Base-by-base conservation (phyloP, 1,140 invertebrate genomes). In the Odontomachus brunneus region DNA sequence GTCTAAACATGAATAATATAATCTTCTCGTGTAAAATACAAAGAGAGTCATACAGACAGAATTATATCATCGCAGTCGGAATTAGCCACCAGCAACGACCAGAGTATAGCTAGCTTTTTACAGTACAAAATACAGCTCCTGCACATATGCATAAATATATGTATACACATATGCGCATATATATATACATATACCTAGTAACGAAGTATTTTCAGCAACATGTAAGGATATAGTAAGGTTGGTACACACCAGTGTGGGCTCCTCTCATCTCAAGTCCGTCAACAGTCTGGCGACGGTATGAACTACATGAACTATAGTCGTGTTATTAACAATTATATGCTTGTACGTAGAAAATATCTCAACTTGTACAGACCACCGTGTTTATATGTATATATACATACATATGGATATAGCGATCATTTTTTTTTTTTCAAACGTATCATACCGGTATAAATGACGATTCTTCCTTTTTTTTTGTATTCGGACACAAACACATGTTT, bases 81-180 rank as follows among this genome's bases (percentile, higher is more conserved):
- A 93, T 91, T 90, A 92, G 75, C 92, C 90, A 93, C 93, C 93
- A 94, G 93, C 93, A 94, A 93, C 93, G 93, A 94, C 93, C 92
- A 94, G 88, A 93, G 93, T 94, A 94, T 92, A 92, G 86, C 92
- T 94, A 94, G 88, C 92, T 94, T 93, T 94, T 94, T 94, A 93
- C 91, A 93, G 91, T 94, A 93, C 91, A 93, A 94, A 94, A 93
- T 93, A 93, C 91, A 93, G 89, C 91, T 93, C 90, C 92, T 91
- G 91, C 90, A 84, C 82, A 89, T 85, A 86, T 87, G 81, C 89
- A 91, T 88, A 85, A 86, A 90, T 87, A 90, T 87, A 89, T 90
- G 89, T 89, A 91, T 90, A 89, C 85, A 90, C 71, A 90, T 82
- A 88, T 76, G 81, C 81, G 75, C 87, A 90, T 89, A 90, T 88